A percentile compares a stretch with the other conserved stretches of the same genome.
Conservation (phyloP, 2,113 vertebrate species). For the Centropus unirufus region DNA sequence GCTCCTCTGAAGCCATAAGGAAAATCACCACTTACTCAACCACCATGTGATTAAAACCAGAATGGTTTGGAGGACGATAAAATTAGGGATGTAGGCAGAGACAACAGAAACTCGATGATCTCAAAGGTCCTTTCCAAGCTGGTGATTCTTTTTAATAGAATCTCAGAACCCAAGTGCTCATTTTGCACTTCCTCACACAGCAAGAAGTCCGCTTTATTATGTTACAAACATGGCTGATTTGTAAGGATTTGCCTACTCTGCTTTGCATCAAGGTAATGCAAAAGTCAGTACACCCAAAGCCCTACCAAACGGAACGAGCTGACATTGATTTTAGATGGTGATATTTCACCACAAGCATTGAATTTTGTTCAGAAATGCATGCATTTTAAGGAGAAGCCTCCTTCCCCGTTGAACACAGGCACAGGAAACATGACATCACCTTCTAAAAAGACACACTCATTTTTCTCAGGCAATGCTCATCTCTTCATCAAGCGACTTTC, state of each 20-base stretch:
- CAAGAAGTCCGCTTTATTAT: neutral
- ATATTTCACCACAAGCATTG: neutral
- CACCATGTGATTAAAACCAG: neutral
- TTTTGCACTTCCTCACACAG: neutral
- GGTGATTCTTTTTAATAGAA: too few relatives aligned
- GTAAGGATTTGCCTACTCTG: neutral
- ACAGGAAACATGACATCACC: neutral
- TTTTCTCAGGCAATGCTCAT: neutral
- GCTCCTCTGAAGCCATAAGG: neutral
- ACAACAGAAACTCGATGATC: neutral
- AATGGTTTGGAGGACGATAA: neutral
- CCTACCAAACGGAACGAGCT: neutral
- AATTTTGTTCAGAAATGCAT: neutral
- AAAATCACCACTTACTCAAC: neutral
- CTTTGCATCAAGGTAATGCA: neutral
- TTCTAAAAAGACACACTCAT: neutral
- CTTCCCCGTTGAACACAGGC: neutral
- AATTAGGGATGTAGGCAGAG: neutral
- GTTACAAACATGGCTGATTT: neutral
- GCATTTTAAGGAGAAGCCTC: neutral
- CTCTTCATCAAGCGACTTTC: neutral
- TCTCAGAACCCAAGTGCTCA: neutral
- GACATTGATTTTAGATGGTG: neutral
- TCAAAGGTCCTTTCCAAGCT: too few relatives aligned
- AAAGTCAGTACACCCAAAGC: neutral